phyloP scores from a whole-genome alignment of 2,797 vertebrate species.

The Luscinia megarhynchos region DNA sequence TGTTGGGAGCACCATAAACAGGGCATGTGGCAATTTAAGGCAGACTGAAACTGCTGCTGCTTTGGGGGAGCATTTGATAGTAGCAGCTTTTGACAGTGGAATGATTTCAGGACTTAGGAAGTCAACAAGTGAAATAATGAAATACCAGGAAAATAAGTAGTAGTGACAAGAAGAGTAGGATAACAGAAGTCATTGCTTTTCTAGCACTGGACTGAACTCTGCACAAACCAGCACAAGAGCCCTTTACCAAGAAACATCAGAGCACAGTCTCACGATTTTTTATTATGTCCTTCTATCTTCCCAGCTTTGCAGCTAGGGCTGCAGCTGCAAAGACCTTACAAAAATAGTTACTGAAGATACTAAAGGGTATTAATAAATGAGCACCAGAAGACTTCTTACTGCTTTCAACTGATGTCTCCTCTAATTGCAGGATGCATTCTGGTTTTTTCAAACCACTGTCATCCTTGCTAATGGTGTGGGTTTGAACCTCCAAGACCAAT shows the following conservation, averaged over 20 bases:
- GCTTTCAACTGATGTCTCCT: neutral
- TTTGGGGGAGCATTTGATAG: neutral
- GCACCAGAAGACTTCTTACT: neutral
- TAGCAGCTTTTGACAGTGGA: neutral
- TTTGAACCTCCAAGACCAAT: neutral
- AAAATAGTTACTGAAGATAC: neutral
- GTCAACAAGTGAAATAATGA: neutral
- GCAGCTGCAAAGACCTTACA: neutral
- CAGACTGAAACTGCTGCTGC: neutral
- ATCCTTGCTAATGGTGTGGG: neutral
- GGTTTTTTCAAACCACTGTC: neutral
- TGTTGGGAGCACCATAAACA: neutral
- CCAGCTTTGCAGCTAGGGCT: neutral
- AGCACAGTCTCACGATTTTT: fast-evolving
- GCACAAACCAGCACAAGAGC: neutral
- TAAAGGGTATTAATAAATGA: neutral
- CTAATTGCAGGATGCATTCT: neutral
- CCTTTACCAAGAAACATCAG: neutral
- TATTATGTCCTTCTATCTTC: neutral
- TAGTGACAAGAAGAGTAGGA: neutral
- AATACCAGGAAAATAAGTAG: neutral
- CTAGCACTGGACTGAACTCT: neutral
- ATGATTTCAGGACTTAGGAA: neutral
- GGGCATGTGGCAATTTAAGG: neutral
- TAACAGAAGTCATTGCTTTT: neutral